These are phyloP conservation scores for Petrosia ficiformis DNA, from an alignment of 37 sponge, comb jelly and placozoan genomes.

Conservation along the genomic window DNA sequence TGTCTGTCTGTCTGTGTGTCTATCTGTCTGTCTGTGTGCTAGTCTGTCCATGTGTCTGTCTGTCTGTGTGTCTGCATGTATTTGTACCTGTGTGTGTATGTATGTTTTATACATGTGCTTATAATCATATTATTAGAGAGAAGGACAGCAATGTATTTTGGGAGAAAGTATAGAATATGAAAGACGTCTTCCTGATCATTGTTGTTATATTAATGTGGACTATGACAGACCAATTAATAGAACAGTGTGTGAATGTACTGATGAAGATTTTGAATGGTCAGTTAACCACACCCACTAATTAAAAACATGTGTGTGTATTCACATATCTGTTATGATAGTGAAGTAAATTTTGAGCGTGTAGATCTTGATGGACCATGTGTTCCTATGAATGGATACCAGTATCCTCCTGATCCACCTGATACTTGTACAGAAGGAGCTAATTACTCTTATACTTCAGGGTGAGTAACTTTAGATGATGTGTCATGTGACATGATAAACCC, in stretches of 20 bases:
- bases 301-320: not conserved
- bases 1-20: too few species aligned
- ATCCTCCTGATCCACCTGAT: slow-evolving; percentile 7
- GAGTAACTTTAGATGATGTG: too few species aligned
- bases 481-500: too few species aligned
- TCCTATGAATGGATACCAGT: not conserved
- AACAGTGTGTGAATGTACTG: not conserved
- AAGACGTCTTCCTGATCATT: not conserved
- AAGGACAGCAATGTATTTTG: slow-evolving; percentile 11
- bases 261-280: slow-evolving; percentile 35
- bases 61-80: too few species aligned
- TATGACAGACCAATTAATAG: slow-evolving; percentile 8
- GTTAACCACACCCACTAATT: not conserved
- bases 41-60: too few species aligned
- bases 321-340: not conserved
- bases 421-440: not conserved
- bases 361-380: not conserved
- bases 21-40: too few species aligned
- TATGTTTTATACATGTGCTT: not conserved
- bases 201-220: slow-evolving; percentile 12
- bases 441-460: not conserved
- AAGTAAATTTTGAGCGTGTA: not conserved
- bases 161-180: slow-evolving; percentile 9
- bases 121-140: not conserved
- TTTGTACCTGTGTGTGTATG: not conserved